Conservation (phyloP, 2,113 vertebrate genomes). For the Nesoenas mayeri region DNA sequence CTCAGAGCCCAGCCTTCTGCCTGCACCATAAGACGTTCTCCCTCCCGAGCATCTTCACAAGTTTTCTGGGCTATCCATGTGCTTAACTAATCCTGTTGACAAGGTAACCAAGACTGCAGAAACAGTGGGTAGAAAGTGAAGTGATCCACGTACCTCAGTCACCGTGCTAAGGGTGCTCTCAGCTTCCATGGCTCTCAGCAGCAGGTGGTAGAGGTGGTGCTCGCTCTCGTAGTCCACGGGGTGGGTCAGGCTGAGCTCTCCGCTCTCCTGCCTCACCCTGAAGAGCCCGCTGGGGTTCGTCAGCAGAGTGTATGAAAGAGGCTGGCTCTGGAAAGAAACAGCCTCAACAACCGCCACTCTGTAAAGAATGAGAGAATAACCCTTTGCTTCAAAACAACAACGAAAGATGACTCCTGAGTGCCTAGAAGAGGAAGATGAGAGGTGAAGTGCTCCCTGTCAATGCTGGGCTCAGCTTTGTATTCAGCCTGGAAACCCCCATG, state of each 20-base stretch:
- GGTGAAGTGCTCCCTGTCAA: not conserved
- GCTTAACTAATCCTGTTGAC: fast-evolving
- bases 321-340: constrained; percentile 85
- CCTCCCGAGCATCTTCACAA: fast-evolving
- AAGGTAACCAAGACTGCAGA: not conserved
- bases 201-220: constrained; percentile 82
- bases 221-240: constrained; percentile 83
- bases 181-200: constrained; percentile 81
- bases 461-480: not conserved
- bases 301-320: constrained; percentile 81
- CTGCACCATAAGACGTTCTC: not conserved
- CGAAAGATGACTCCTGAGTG: not conserved
- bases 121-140: not conserved
- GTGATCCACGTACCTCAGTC: constrained; percentile 75
- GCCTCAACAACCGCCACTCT: constrained; percentile 83
- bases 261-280: constrained; percentile 81
- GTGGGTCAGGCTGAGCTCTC: constrained; percentile 81
- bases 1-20: not conserved
- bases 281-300: constrained; percentile 85
- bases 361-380: constrained; percentile 18
- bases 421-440: not conserved
- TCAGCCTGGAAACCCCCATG: not conserved
- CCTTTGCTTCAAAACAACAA: not conserved
- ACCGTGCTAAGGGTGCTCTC: constrained; percentile 82
- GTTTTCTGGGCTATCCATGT: not conserved